These are phyloP conservation scores for chimpanzee (Pan troglodytes) DNA, from an alignment of 2,113 vertebrate species.

Conservation along the genomic window NHGRI_mPanTro3-v2.1_pri NC_072417.2:21315001-21315500, in stretches of 20 bases:
- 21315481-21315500: slow-evolving; percentile 26
- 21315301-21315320: slow-evolving; percentile 22
- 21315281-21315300: slow-evolving; percentile 51
- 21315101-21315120: slow-evolving; percentile 54
- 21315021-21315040: not conserved
- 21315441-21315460: slow-evolving; percentile 20
- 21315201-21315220: slow-evolving; percentile 46
- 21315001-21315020: not conserved
- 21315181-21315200: slow-evolving; percentile 67
- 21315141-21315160: slow-evolving; percentile 65
- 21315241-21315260: slow-evolving; percentile 13
- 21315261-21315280: slow-evolving; percentile 42
- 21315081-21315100: slow-evolving; percentile 60
- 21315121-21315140: slow-evolving; percentile 64
- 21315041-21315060: slow-evolving; percentile 26
- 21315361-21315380: slow-evolving; percentile 55
- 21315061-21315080: slow-evolving; percentile 64
- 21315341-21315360: slow-evolving; percentile 49
- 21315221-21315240: slow-evolving; percentile 39
- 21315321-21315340: slow-evolving; percentile 63
- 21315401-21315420: slow-evolving; percentile 42
- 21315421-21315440: slow-evolving; percentile 45
- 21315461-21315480: slow-evolving; percentile 1
- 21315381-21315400: not conserved
- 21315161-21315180: slow-evolving; percentile 35